A percentile compares a stretch with the other conserved stretches of the same genome.
These are phyloP conservation scores for Phymorhynchus buccinoides DNA, from an alignment of 1,140 invertebrate genomes.

Conservation along the genomic window DNA sequence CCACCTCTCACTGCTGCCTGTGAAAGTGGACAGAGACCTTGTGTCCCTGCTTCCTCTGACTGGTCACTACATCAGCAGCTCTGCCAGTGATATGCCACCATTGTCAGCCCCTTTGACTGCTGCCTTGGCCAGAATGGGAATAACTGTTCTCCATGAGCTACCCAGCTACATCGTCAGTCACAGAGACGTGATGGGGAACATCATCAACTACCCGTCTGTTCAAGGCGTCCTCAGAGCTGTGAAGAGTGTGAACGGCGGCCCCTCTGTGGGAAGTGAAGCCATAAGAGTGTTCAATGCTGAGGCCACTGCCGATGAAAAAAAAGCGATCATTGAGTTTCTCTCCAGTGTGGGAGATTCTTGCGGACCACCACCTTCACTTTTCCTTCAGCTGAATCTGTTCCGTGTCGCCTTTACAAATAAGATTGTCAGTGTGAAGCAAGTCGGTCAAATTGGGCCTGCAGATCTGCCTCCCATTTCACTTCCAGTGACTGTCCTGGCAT, in stretches of 20 bases:
- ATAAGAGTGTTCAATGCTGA: neutral
- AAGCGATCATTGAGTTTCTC: constrained; percentile 3
- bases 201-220: constrained; percentile 31
- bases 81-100: neutral
- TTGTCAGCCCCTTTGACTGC: neutral
- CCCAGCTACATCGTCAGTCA: constrained; percentile 25
- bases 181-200: neutral
- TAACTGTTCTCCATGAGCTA: constrained; percentile 22
- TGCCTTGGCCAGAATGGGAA: constrained; percentile 16
- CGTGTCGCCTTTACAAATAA: neutral
- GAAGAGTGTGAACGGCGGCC: neutral
- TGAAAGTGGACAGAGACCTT: neutral
- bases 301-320: neutral
- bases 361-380: neutral
- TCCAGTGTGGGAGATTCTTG: neutral
- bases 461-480: constrained; percentile 20
- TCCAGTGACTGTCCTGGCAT: neutral
- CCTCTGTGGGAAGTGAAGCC: neutral
- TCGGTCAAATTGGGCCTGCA: constrained; percentile 6
- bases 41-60: constrained; percentile 23
- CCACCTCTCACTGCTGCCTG: constrained; percentile 26
- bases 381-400: constrained; percentile 19
- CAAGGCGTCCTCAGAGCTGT: constrained; percentile 25
- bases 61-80: constrained; percentile 10
- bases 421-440: neutral